These are phyloP conservation scores for Phoebastria nigripes DNA, from an alignment of 2,797 vertebrate species.

Conservation along the genomic window DNA sequence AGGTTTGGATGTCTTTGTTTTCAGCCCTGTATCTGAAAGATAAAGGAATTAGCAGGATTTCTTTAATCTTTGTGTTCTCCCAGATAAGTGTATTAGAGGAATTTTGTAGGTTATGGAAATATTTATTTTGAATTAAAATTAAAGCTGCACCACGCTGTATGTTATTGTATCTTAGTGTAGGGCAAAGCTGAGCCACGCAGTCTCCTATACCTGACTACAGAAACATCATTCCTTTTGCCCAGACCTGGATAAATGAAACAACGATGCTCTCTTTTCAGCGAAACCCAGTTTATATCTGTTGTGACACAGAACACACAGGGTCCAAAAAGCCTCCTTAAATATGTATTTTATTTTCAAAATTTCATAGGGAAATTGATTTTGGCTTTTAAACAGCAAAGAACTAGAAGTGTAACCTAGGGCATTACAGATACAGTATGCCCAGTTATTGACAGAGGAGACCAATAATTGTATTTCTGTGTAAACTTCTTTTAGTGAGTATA, in stretches of 20 bases:
- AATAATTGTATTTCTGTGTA: background rate
- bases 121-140: slow-evolving; percentile 63
- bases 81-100: slow-evolving; percentile 61
- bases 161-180: background rate
- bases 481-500: background rate
- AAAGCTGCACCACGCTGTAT: slow-evolving; percentile 22
- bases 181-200: background rate
- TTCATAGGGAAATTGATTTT: background rate
- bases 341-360: background rate
- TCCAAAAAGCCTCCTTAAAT: background rate
- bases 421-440: background rate
- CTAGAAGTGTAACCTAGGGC: background rate
- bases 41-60: slow-evolving; percentile 69
- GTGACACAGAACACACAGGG: background rate
- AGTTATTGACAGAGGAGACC: background rate
- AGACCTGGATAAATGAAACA: background rate
- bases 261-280: background rate
- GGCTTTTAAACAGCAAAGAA: background rate
- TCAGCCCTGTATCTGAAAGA: slow-evolving; percentile 68
- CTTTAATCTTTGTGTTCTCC: slow-evolving; percentile 59
- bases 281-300: background rate
- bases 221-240: background rate
- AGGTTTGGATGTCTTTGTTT: slow-evolving; percentile 59
- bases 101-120: slow-evolving; percentile 58
- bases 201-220: background rate